Evolutionary conservation across 1,140 invertebrate species (phyloP).

Genomic region (Anoplolepis gracilipes): DNA sequence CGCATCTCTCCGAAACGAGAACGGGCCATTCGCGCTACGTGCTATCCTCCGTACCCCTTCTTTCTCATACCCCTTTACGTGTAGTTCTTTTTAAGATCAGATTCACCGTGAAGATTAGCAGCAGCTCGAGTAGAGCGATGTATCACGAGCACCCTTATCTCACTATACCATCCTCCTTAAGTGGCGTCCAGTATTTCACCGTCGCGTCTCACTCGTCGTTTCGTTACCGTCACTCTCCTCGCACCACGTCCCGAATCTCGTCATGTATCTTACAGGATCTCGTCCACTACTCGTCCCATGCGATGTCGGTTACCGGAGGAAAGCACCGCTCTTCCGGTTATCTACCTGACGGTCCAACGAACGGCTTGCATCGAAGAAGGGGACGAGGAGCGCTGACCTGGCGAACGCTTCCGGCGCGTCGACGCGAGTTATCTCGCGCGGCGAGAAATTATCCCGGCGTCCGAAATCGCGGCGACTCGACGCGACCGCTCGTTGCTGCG

Average conservation of each 20-base stretch:
- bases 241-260: background rate
- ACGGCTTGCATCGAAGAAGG: background rate
- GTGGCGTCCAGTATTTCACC: constrained; percentile 34
- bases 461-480: constrained; percentile 3
- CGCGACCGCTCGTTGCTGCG: constrained; percentile 21
- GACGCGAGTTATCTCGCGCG: constrained; percentile 23
- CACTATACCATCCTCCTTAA: constrained; percentile 25
- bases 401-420: background rate
- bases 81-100: constrained; percentile 13
- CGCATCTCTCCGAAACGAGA: constrained; percentile 77
- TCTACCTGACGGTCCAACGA: constrained; percentile 42
- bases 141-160: constrained; percentile 24
- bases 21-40: constrained; percentile 73
- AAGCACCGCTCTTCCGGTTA: background rate
- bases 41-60: constrained; percentile 59
- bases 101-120: constrained; percentile 33
- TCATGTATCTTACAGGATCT: background rate
- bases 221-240: constrained; percentile 12
- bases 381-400: background rate
- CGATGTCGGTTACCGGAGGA: no score
- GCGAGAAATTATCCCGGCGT: constrained; percentile 1
- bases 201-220: background rate
- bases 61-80: constrained; percentile 67
- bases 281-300: background rate
- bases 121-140: background rate